phyloP scores from a whole-genome alignment of 2,113 vertebrate genomes.

The Sinocyclocheilus rhinocerous region DNA sequence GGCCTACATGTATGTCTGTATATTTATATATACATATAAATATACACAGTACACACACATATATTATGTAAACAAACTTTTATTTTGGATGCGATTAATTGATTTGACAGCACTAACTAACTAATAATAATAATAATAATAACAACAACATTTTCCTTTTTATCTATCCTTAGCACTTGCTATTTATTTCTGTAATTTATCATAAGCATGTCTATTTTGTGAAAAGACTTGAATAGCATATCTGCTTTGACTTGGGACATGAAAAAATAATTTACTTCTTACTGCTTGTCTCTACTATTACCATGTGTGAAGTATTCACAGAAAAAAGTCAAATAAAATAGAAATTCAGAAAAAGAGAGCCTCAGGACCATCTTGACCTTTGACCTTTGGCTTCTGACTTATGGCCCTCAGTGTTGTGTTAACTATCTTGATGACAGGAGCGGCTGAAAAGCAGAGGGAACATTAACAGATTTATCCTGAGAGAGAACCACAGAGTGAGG shows the following conservation, averaged over 20 bases:
- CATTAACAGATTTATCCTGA: conserved; percentile 26
- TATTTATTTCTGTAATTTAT: background rate
- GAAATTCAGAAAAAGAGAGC: conserved; percentile 31
- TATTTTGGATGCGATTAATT: too few relatives aligned
- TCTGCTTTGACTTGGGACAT: background rate
- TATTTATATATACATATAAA: too few relatives aligned
- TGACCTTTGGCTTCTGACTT: conserved; percentile 45
- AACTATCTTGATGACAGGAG: conserved; percentile 32
- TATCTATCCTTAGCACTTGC: background rate
- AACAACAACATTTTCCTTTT: background rate
- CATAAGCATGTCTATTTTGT: background rate
- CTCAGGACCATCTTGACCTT: conserved; percentile 45
- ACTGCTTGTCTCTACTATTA: background rate
- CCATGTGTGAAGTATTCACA: conserved; percentile 44
- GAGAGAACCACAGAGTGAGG: background rate
- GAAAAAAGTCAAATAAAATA: conserved; percentile 19
- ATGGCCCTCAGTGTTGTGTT: conserved; percentile 38
- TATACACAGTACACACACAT: too few relatives aligned
- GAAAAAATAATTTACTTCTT: conserved; percentile 11
- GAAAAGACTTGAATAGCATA: background rate
- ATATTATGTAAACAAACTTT: too few relatives aligned
- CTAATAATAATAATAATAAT: background rate
- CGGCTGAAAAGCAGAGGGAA: conserved; percentile 15
- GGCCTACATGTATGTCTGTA: too few relatives aligned
- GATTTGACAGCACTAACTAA: too few relatives aligned